Evolutionary conservation across 2,113 vertebrate genomes (phyloP).

Genomic region (Crocuta crocuta): DNA sequence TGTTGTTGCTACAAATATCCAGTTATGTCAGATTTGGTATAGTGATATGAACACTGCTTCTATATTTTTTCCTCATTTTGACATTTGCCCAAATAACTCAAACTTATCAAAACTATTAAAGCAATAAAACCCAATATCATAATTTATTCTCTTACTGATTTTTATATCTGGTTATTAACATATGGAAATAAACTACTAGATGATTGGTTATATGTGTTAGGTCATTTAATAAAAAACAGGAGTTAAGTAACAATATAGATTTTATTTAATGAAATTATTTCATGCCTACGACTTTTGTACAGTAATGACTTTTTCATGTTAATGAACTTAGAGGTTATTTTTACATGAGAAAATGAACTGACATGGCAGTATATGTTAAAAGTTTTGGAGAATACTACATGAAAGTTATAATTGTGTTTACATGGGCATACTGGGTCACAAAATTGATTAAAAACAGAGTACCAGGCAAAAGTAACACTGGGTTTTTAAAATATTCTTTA

Average conservation of each 20-base stretch:
- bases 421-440: neutral
- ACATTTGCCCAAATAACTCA: neutral
- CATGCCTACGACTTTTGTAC: neutral
- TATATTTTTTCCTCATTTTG: conserved; percentile 20
- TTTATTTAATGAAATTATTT: conserved; percentile 39
- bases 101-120: neutral
- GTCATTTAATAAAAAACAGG: conserved; percentile 23
- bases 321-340: neutral
- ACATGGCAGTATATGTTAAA: neutral
- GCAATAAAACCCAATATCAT: neutral
- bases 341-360: conserved; percentile 26
- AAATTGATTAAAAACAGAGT: conserved; percentile 20
- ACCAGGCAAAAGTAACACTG: neutral
- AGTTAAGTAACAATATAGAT: neutral
- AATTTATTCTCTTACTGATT: neutral
- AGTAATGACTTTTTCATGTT: neutral
- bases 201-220: neutral
- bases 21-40: neutral
- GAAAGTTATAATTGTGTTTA: conserved; percentile 39
- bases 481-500: neutral
- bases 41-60: neutral
- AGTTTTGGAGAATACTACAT: neutral
- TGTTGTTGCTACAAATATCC: neutral
- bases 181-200: conserved; percentile 4
- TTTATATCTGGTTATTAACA: neutral